Evolutionary conservation across 2,888 invertebrate species (phyloP).

Genomic region (Psylliodes chrysocephalus): DNA sequence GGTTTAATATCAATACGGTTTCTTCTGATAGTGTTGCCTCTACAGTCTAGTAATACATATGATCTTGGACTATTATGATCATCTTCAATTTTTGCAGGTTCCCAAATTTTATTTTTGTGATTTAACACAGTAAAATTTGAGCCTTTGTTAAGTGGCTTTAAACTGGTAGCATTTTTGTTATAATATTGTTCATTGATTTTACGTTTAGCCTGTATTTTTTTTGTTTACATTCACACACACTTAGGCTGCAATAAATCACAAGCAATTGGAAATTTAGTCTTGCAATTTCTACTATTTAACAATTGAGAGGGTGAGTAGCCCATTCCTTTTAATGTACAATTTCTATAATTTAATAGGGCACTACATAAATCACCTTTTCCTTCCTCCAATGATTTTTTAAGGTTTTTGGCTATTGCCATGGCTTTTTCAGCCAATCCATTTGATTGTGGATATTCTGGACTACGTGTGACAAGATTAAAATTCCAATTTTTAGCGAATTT

Average conservation of each 20-base stretch:
- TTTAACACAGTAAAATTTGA: not conserved
- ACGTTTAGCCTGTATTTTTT: not conserved
- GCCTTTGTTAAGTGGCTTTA: not conserved
- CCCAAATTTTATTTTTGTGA: not conserved
- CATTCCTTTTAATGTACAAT: not conserved
- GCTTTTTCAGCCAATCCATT: constrained; percentile 41
- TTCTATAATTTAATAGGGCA: not conserved
- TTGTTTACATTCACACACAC: not conserved
- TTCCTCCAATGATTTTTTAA: constrained; percentile 15
- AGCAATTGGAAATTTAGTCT: not conserved
- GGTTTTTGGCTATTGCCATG: constrained; percentile 19
- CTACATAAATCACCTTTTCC: not conserved
- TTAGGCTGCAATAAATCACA: not conserved
- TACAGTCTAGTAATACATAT: not conserved
- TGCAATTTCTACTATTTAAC: not conserved
- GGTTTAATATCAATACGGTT: not conserved
- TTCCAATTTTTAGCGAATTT: constrained; percentile 37
- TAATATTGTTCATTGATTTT: not conserved
- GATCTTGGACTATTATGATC: not conserved
- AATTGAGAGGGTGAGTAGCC: not conserved
- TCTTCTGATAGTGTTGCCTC: constrained; percentile 3
- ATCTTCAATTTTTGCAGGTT: not conserved
- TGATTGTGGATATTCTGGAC: constrained; percentile 38
- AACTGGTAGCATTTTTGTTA: not conserved
- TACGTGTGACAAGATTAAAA: constrained; percentile 32